Conservation (phyloP, 2,888 invertebrate genomes). For the Phaonia tiefii region DNA sequence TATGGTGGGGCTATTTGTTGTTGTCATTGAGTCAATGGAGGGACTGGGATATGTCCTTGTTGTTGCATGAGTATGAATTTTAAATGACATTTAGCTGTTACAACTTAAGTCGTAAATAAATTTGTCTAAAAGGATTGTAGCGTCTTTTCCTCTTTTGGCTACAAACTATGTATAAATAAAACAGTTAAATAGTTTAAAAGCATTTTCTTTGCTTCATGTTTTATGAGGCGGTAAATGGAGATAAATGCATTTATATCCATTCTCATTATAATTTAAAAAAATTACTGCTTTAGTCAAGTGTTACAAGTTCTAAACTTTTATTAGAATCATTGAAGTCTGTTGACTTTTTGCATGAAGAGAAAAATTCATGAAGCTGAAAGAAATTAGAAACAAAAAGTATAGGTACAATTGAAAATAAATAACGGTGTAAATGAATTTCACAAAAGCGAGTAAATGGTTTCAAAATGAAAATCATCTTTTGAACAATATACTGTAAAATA, state of each 20-base stretch:
- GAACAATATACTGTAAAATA: too few relatives aligned
- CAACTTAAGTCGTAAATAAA: conserved; percentile 67
- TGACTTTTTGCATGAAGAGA: too few relatives aligned
- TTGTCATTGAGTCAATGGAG: background rate
- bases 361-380: too few relatives aligned
- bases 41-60: background rate
- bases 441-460: too few relatives aligned
- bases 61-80: conserved; percentile 58
- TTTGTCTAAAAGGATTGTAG: conserved; percentile 59
- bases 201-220: conserved; percentile 48
- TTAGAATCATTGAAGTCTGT: too few relatives aligned
- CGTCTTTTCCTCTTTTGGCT: conserved; percentile 8
- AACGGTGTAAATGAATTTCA: too few relatives aligned
- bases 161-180: background rate
- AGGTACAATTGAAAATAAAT: too few relatives aligned
- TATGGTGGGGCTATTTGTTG: background rate
- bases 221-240: conserved; percentile 62
- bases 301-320: background rate
- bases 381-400: too few relatives aligned
- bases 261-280: conserved; percentile 22
- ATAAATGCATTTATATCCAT: conserved; percentile 49
- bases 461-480: too few relatives aligned
- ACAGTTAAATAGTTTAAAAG: conserved; percentile 47
- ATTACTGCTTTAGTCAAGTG: conserved; percentile 21
- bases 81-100: conserved; percentile 65